These are phyloP conservation scores for Menidia menidia DNA, from an alignment of 2,797 vertebrate genomes.

Conservation along the genomic window DNA sequence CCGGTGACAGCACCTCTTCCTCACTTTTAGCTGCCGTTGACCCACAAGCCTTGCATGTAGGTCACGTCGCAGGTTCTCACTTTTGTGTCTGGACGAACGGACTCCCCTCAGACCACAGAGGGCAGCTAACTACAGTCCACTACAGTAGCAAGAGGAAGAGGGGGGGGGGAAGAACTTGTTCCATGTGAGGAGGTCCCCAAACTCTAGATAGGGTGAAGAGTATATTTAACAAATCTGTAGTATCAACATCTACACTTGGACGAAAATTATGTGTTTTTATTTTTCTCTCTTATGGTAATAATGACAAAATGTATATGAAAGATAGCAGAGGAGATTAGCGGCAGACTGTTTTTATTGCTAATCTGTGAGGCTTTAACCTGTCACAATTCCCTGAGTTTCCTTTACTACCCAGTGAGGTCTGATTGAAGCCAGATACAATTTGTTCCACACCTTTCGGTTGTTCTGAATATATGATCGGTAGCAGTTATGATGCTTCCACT, in stretches of 20 bases:
- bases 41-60: conserved; percentile 7
- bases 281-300: too few relatives aligned
- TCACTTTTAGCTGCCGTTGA: not conserved
- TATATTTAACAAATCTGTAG: not conserved
- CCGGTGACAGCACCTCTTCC: conserved; percentile 18
- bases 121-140: too few relatives aligned
- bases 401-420: too few relatives aligned
- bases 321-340: too few relatives aligned
- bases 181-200: conserved; percentile 13
- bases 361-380: too few relatives aligned
- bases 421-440: not conserved
- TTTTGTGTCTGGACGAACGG: not conserved
- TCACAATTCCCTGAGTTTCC: too few relatives aligned
- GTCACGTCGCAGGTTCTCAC: conserved; percentile 7
- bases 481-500: not conserved
- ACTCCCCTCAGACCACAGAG: conserved; percentile 11
- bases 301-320: too few relatives aligned
- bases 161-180: too few relatives aligned
- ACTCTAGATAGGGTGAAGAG: conserved; percentile 1
- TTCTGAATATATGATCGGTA: not conserved
- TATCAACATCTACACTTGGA: not conserved
- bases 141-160: too few relatives aligned
- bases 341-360: too few relatives aligned
- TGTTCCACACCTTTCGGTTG: not conserved
- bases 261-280: too few relatives aligned